Base-by-base conservation (phyloP, 2,888 invertebrate species). In the Cordilura impudica region DNA sequence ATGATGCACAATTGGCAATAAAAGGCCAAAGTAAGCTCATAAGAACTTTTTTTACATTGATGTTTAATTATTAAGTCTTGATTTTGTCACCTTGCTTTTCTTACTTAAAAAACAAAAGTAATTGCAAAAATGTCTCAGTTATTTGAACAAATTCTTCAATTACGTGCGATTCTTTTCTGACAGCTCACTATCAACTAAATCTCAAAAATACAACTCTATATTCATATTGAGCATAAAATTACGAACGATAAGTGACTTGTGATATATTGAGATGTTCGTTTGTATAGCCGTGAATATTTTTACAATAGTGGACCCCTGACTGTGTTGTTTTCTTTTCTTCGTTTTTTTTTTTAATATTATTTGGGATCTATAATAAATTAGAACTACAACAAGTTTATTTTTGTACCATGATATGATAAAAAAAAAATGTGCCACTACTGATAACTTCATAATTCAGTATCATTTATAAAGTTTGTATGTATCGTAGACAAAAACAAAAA, bases 321-420 rank as follows among this genome's bases (percentile, higher is more conserved):
- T 43, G 49, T 26, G 47, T 16, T 77, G 18, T 43, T 61, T 77
- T 47, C 5, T 14, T 51, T 23, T 19, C 8, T 60, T 53, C 66
- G 26, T 51, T 51, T 26, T 56, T 39, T 16, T 29, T 47, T 26
- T 45, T 61, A 31, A 47, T 49, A 43, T 43, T 54, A 54, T 65
- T 72, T 23, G 54, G 63, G n/a, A 72, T 54, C 56, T 61, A 77
- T 29, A 72, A 71, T 71, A 77, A 69, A 78, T 56, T 69, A 77
- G 35, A 63, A 26, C 58, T 26, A 76, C 61, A 72, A 78, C 73
- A 73, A 73, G 73, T 78, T 67, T 78, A 73, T 78, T 73, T 78
- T 61, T 51, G 18, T 61, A 12, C 56, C 56, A 73, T 58, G 73
- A 73, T 73, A 61, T 53, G 73, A 73, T 78, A 72, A 69, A 78